phyloP scores from a whole-genome alignment of 2,797 vertebrate genomes.

The Amblyraja radiata region DNA sequence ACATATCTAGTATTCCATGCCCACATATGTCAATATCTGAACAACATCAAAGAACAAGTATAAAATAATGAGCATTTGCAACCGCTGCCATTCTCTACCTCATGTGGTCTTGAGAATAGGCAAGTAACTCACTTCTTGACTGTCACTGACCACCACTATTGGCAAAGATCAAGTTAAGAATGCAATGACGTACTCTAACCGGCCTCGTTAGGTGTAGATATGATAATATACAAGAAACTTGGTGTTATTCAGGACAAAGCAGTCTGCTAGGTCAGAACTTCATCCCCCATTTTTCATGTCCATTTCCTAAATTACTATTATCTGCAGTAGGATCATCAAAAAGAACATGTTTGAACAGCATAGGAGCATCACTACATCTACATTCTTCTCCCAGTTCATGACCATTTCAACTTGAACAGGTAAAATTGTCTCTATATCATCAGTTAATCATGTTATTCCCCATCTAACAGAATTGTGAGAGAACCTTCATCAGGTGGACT shows the following conservation, averaged over 20 bases:
- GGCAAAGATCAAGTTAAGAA: background rate
- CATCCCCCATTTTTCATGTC: background rate
- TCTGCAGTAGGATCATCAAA: background rate
- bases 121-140: background rate
- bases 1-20: background rate
- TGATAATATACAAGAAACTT: background rate
- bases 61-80: background rate
- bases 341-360: background rate
- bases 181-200: background rate
- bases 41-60: background rate
- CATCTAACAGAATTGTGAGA: background rate
- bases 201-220: background rate
- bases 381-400: background rate
- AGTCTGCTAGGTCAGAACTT: background rate
- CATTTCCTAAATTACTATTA: background rate
- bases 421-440: background rate
- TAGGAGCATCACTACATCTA: background rate
- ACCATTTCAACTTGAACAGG: background rate
- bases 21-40: background rate
- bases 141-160: background rate
- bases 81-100: background rate
- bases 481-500: background rate
- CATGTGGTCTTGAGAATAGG: background rate
- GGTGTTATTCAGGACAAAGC: background rate
- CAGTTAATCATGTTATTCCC: background rate